phyloP scores from a whole-genome alignment of 1,140 invertebrate genomes.

The Geopemphigus sp. region DNA sequence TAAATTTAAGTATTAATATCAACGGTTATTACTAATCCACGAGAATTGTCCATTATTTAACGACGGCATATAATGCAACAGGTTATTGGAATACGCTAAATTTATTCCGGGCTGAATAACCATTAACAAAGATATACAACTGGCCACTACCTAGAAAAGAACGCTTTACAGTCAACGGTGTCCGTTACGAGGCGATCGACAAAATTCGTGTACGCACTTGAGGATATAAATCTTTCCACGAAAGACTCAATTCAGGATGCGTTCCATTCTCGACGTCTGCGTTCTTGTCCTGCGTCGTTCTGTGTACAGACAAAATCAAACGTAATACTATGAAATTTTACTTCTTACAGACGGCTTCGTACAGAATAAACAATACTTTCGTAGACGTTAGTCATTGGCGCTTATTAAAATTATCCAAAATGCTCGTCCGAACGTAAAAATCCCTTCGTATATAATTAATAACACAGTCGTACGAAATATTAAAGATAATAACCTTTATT shows the following conservation, averaged over 20 bases:
- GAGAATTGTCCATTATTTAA: constrained; percentile 51
- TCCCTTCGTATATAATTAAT: no score
- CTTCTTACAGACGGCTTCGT: no score
- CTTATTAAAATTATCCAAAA: neutral
- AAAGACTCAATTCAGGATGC: neutral
- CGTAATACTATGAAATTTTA: no score
- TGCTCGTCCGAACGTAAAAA: no score
- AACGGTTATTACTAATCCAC: constrained; percentile 52
- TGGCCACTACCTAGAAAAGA: constrained; percentile 40
- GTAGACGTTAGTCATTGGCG: no score
- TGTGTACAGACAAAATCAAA: neutral
- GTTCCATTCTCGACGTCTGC: neutral
- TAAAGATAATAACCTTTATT: no score
- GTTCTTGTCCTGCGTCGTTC: neutral
- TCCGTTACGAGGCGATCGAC: no score
- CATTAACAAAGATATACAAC: constrained; percentile 50
- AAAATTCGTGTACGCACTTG: constrained; percentile 21
- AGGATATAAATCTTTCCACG: constrained; percentile 32
- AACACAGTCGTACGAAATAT: no score
- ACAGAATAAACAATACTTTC: no score
- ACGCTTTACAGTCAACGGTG: no score
- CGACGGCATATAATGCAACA: constrained; percentile 51
- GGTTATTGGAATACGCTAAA: constrained; percentile 52
- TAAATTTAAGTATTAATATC: neutral
- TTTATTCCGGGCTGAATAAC: constrained; percentile 53